These are phyloP conservation scores for Eospalax fontanierii DNA, from an alignment of 2,797 vertebrate genomes.

Conservation along the genomic window DNA sequence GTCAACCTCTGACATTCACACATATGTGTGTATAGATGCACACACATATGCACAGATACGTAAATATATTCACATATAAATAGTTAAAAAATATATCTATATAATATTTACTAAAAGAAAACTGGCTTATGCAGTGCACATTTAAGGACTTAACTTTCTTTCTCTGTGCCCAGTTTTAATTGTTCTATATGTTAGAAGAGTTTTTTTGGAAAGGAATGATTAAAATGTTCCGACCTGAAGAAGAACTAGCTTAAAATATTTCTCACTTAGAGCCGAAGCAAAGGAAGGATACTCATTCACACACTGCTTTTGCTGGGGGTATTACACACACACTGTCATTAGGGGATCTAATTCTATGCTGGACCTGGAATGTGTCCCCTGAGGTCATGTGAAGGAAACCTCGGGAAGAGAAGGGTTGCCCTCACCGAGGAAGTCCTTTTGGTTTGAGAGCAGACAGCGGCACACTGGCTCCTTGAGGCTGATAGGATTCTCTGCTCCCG, in stretches of 20 bases:
- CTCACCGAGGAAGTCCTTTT: constrained; percentile 46
- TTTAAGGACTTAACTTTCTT: constrained; percentile 10
- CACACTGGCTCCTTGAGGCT: background rate
- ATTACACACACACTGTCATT: background rate
- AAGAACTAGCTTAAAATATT: background rate
- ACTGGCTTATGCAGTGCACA: background rate
- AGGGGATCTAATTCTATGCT: constrained; percentile 69
- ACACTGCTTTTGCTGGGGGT: background rate
- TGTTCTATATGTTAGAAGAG: background rate
- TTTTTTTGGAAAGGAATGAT: constrained; percentile 28
- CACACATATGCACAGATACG: too few species aligned
- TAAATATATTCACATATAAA: background rate
- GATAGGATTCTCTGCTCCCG: background rate
- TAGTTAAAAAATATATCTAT: background rate
- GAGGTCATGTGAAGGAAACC: constrained; percentile 16
- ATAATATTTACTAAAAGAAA: background rate
- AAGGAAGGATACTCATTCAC: background rate
- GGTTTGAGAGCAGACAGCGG: background rate
- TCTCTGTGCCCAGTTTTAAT: background rate
- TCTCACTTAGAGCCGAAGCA: constrained; percentile 45
- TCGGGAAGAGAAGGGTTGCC: background rate
- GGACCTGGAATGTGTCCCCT: constrained; percentile 28
- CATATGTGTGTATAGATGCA: background rate
- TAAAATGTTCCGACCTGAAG: background rate
- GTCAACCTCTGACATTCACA: background rate